Percentiles rank a stretch among this genome's conserved stretches.
phyloP scores from a whole-genome alignment of 2,113 vertebrate genomes.

The Crotophaga sulcirostris region DNA sequence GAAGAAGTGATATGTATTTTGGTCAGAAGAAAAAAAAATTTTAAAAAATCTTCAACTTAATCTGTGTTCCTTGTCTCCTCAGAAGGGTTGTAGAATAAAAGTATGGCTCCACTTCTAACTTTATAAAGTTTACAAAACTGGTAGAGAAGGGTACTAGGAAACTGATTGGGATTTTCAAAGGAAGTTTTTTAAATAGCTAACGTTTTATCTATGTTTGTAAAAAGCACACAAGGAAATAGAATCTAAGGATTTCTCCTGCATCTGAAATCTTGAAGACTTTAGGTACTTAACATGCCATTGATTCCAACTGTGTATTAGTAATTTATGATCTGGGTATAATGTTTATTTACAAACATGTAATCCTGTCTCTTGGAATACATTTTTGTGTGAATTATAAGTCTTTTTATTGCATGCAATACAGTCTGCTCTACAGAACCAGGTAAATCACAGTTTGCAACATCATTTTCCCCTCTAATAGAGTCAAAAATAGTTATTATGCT shows the following conservation, averaged over 20 bases:
- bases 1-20: background rate
- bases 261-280: background rate
- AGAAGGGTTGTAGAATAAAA: background rate
- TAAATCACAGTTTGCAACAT: constrained; percentile 46
- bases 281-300: background rate
- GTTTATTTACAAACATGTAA: background rate
- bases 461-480: constrained; percentile 54
- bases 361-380: background rate
- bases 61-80: background rate
- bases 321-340: background rate
- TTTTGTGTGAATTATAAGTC: background rate
- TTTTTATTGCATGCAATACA: background rate
- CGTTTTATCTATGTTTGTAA: background rate
- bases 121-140: background rate
- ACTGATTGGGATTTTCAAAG: background rate
- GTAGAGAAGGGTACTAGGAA: background rate
- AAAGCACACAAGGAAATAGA: background rate
- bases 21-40: background rate
- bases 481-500: constrained; percentile 49
- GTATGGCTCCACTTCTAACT: background rate
- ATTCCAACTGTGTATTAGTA: background rate
- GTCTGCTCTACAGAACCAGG: background rate
- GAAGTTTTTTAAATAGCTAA: background rate
- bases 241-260: background rate
- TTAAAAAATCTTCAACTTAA: background rate